Conservation (phyloP, 2,113 vertebrate species). For the Bubalus kerabau region DNA sequence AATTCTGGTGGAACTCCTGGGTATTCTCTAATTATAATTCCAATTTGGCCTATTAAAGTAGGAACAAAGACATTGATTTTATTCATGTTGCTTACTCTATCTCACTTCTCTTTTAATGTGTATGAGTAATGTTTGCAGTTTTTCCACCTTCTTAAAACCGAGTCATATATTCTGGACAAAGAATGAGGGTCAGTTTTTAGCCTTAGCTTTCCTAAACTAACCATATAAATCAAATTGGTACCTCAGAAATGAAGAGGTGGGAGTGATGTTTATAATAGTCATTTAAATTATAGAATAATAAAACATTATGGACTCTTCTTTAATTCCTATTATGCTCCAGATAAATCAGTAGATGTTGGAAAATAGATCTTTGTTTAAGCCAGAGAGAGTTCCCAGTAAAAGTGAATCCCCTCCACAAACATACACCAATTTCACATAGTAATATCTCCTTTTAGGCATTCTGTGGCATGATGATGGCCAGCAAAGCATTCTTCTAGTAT, state of each 20-base stretch:
- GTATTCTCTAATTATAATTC: constrained; percentile 51
- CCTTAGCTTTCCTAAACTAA: neutral
- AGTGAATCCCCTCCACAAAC: neutral
- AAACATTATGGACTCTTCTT: neutral
- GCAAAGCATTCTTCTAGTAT: neutral
- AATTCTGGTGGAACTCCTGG: neutral
- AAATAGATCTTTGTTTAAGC: constrained; percentile 10
- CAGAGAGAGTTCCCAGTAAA: neutral
- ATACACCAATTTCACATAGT: neutral
- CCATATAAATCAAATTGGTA: neutral
- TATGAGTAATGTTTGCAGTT: neutral
- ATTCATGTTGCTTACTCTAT: neutral
- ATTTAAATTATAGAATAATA: neutral
- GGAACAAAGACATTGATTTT: constrained; percentile 31
- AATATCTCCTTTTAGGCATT: neutral
- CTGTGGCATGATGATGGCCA: neutral
- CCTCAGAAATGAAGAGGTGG: neutral
- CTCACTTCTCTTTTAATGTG: neutral
- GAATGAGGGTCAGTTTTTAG: neutral
- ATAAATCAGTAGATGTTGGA: neutral
- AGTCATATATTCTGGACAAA: neutral
- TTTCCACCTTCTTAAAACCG: neutral
- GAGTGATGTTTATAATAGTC: neutral
- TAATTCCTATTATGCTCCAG: neutral
- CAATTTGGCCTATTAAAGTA: constrained; percentile 26